phyloP scores from a whole-genome alignment of 2,797 vertebrate species.

The Rhyacichthys aspro region DNA sequence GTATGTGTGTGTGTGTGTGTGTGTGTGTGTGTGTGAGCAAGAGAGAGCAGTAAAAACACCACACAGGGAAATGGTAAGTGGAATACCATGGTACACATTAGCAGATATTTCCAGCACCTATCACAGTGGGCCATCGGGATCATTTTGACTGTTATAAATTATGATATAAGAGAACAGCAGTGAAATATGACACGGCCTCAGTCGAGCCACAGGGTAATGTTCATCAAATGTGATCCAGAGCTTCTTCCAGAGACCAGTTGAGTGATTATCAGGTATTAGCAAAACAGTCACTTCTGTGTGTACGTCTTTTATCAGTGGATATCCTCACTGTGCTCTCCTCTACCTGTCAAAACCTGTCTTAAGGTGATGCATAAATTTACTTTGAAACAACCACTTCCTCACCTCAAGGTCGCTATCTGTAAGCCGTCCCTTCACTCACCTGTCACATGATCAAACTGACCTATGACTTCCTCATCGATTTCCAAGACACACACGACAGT shows the following conservation, averaged over 20 bases:
- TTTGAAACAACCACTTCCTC: slow-evolving; percentile 20
- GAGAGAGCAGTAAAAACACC: slow-evolving; percentile 24
- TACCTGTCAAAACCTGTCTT: slow-evolving; percentile 32
- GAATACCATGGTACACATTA: slow-evolving; percentile 41
- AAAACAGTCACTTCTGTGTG: slow-evolving; percentile 7
- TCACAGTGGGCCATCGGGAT: slow-evolving; percentile 49
- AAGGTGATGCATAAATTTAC: slow-evolving; percentile 30
- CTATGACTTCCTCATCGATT: slow-evolving; percentile 41
- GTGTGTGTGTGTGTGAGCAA: slow-evolving; percentile 8
- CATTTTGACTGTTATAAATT: slow-evolving; percentile 41
- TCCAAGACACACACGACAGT: slow-evolving; percentile 58
- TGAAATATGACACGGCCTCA: slow-evolving; percentile 49
- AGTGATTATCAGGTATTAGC: slow-evolving; percentile 24
- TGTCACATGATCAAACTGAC: slow-evolving; percentile 60
- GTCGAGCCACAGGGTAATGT: slow-evolving; percentile 18
- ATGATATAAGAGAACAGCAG: slow-evolving; percentile 45
- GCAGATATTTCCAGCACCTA: slow-evolving; percentile 47
- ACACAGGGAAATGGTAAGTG: slow-evolving; percentile 22
- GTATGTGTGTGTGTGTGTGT: slow-evolving; percentile 16
- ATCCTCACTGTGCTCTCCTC: slow-evolving; percentile 25
- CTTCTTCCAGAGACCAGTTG: slow-evolving; percentile 27
- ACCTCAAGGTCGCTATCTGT: slow-evolving; percentile 33
- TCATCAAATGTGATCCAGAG: slow-evolving; percentile 47
- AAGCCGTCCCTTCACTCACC: slow-evolving; percentile 36
- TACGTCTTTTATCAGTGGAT: slow-evolving; percentile 8